These are phyloP conservation scores for Conus ventricosus DNA, from an alignment of 1,140 invertebrate species.

Conservation along the genomic window DNA sequence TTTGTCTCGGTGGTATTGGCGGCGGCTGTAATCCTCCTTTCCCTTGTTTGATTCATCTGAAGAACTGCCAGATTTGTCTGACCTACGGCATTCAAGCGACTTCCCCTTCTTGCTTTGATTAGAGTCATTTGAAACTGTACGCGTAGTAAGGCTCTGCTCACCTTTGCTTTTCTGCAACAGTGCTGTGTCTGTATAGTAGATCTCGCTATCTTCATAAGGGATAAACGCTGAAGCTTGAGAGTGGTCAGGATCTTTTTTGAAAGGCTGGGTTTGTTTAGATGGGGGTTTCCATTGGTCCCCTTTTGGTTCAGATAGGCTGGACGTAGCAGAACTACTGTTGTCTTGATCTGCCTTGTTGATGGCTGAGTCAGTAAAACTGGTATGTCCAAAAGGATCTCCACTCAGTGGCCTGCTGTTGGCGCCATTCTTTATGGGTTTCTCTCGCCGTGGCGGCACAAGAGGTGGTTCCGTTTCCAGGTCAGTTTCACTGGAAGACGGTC, in stretches of 20 bases:
- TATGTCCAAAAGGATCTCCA: not conserved
- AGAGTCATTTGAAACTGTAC: slow-evolving; percentile 9
- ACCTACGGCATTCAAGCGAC: not conserved
- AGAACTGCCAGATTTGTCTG: slow-evolving; percentile 8
- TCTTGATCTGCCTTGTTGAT: no score
- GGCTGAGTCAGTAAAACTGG: not conserved
- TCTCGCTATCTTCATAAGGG: slow-evolving; percentile 28
- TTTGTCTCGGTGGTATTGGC: slow-evolving; percentile 27
- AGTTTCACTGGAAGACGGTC: slow-evolving; percentile 22
- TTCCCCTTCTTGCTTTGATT: slow-evolving; percentile 20
- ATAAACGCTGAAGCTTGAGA: not conserved
- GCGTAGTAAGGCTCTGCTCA: not conserved
- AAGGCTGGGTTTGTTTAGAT: not conserved
- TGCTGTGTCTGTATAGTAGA: slow-evolving; percentile 30
- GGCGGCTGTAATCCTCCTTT: not conserved
- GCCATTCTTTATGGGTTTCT: slow-evolving; percentile 15
- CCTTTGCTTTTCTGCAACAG: not conserved
- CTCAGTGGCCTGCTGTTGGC: not conserved
- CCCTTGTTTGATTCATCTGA: not conserved
- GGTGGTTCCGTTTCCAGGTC: not conserved
- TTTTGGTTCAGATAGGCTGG: not conserved
- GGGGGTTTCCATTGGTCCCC: not conserved
- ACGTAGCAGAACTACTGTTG: not conserved
- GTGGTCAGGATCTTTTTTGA: not conserved
- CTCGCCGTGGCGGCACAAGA: slow-evolving; percentile 22